Evolutionary conservation across 2,888 invertebrate species (phyloP).

Genomic region (Aquatica leii): DNA sequence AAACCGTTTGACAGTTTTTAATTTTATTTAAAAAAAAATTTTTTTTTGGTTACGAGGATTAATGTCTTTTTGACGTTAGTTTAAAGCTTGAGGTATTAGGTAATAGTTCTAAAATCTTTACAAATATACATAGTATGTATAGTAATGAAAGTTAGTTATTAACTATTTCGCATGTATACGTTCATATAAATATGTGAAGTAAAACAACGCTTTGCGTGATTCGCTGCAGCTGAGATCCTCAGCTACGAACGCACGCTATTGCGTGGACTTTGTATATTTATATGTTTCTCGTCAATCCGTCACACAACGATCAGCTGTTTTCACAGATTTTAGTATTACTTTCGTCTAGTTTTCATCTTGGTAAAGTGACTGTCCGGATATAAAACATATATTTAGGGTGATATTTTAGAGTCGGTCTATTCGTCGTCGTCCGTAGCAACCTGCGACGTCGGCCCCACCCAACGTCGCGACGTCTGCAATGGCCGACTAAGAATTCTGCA

Average conservation of each 20-base stretch:
- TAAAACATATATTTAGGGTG: constrained; percentile 30
- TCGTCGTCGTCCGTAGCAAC: constrained; percentile 47
- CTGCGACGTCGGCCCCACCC: constrained; percentile 42
- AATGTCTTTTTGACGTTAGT: too few relatives aligned
- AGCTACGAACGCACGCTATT: constrained; percentile 54
- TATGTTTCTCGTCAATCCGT: constrained; percentile 53
- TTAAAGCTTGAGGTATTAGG: too few relatives aligned
- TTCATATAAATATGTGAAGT: too few relatives aligned
- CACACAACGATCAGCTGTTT: constrained; percentile 54
- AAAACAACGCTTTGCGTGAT: constrained; percentile 51
- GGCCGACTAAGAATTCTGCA: constrained; percentile 42
- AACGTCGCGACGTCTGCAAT: constrained; percentile 47
- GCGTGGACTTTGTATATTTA: constrained; percentile 57
- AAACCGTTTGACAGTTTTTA: too few relatives aligned
- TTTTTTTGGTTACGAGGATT: too few relatives aligned
- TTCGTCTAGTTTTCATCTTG: constrained; percentile 5
- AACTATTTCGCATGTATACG: too few relatives aligned
- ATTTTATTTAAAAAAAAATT: too few relatives aligned
- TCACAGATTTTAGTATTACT: constrained; percentile 31
- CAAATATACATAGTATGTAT: too few relatives aligned
- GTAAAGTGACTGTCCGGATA: too few relatives aligned
- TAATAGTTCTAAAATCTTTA: too few relatives aligned
- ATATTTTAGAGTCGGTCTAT: constrained; percentile 40
- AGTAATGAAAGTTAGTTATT: too few relatives aligned
- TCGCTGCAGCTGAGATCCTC: constrained; percentile 46